phyloP scores from a whole-genome alignment of 2,797 vertebrate species.

The Notoglanidium macrostoma region DNA sequence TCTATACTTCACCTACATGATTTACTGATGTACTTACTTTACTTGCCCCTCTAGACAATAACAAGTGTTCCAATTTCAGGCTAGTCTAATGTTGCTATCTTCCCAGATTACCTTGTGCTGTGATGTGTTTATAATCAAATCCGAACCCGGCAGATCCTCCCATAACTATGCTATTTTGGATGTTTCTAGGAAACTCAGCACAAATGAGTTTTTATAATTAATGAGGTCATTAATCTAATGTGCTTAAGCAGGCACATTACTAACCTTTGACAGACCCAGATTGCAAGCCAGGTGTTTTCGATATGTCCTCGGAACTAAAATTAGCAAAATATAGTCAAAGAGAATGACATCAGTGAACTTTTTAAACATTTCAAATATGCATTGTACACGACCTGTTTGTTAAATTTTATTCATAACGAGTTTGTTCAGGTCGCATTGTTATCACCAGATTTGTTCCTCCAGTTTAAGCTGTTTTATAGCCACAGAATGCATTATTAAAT shows the following conservation, averaged over 20 bases:
- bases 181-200: neutral
- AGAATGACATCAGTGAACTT: neutral
- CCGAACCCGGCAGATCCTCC: neutral
- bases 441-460: neutral
- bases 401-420: no score
- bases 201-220: neutral
- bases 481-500: constrained; percentile 5
- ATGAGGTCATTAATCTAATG: neutral
- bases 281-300: neutral
- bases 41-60: neutral
- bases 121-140: neutral
- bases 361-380: neutral
- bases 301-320: neutral
- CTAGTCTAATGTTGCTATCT: neutral
- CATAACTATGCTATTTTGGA: no score
- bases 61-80: neutral
- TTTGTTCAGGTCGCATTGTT: neutral
- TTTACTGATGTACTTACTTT: no score
- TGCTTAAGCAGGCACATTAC: neutral
- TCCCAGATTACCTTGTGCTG: neutral
- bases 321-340: neutral
- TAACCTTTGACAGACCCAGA: neutral
- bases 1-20: neutral
- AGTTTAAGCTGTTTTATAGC: neutral
- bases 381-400: neutral